Evolutionary conservation across 2,113 vertebrate genomes (phyloP), one percentile per base, ranked within the genome.

Genomic region (Gymnocephalus cernua): DNA sequence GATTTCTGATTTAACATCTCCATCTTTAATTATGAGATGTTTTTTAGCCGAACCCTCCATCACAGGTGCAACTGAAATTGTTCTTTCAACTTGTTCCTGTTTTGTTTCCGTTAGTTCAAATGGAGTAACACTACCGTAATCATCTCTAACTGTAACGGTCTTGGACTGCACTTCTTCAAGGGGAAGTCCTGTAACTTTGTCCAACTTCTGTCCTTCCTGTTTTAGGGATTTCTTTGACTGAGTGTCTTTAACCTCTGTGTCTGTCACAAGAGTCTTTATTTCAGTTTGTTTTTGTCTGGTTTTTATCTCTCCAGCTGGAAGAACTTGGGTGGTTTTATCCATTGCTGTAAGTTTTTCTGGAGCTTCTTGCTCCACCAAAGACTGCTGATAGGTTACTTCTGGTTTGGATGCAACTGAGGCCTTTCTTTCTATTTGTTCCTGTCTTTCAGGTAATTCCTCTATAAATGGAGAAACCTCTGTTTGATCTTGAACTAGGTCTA

Each of bases 41-140:
- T 53, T 61, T 25, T 85, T 21, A 61, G 82, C 27, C 15, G 59
- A 14, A 6, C 75, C 12, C 12, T 70, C 68, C 69, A 78, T 81
- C 41, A 68, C 59, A 27, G 83, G 29, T 12, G 71, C 65, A 7
- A 61, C 15, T 23, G 66, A 76, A 19, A 5, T 0, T 1, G 5
- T 25, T 51, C 19, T 74, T 27, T 65, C 5, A 1, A 44, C 35
- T 51, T 76, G 57, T 54, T 78, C 45, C 18, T 45, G 38, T 79
- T 78, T 72, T 3, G 23, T 54, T 72, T 83, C 62, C n/a, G 38
- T 15, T 4, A 10, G n/a, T 44, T 78, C 41, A 44, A 64, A 18
- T 10, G 23, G n/a, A 35, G 21, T 8, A 48, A 83, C 23, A 18
- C 8, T 44, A 4, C 57, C 23, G 21, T 47, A 47, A 29, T 66